These are phyloP conservation scores for Lottia scabra DNA, from an alignment of 2,888 invertebrate species.

Conservation along the genomic window DNA sequence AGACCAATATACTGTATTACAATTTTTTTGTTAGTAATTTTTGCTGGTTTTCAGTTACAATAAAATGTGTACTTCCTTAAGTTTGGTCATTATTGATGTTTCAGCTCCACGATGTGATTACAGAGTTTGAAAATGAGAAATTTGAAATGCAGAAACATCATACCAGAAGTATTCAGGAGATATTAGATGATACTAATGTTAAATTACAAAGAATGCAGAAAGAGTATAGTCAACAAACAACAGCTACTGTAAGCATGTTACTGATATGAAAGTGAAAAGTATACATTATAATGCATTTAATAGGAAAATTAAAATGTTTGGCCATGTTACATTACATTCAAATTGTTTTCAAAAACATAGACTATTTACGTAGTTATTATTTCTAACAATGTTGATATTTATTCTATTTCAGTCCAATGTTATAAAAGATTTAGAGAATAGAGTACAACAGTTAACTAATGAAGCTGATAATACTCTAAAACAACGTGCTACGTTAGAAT, in stretches of 20 bases:
- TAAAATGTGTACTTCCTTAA: neutral
- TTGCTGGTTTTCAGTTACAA: neutral
- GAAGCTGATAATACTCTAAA: constrained; percentile 61
- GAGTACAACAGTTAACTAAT: constrained; percentile 61
- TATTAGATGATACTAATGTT: constrained; percentile 66
- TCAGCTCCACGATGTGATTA: constrained; percentile 60
- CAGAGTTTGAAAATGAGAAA: constrained; percentile 67
- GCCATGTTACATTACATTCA: too few relatives aligned
- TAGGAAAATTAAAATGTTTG: too few relatives aligned
- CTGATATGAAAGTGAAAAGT: too few relatives aligned
- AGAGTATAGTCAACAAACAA: constrained; percentile 63
- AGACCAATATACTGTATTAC: too few relatives aligned
- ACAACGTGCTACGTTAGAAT: constrained; percentile 53
- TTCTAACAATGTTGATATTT: too few relatives aligned
- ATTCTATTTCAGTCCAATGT: constrained; percentile 47
- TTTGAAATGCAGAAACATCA: constrained; percentile 67
- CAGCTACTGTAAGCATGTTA: constrained; percentile 55
- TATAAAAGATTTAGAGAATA: constrained; percentile 62
- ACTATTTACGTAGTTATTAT: too few relatives aligned
- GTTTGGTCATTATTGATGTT: too few relatives aligned
- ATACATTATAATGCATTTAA: too few relatives aligned
- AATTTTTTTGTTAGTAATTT: neutral
- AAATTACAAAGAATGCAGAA: constrained; percentile 65
- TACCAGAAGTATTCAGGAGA: constrained; percentile 66
- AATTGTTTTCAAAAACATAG: too few relatives aligned